phyloP scores from a whole-genome alignment of 2,113 vertebrate species.

The Sylvia atricapilla region DNA sequence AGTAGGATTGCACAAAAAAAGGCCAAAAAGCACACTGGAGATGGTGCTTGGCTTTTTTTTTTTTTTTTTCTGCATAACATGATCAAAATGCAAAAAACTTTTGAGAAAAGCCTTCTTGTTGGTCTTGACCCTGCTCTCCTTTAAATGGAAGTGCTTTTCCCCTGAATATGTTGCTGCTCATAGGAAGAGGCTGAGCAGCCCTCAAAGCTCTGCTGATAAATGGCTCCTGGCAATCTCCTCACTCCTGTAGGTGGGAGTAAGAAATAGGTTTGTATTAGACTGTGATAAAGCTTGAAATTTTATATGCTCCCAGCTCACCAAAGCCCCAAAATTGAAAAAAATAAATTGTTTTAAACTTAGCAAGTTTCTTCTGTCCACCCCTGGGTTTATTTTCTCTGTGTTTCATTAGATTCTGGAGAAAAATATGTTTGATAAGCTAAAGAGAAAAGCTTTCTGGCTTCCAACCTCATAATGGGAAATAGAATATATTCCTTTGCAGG shows the following conservation, averaged over 20 bases:
- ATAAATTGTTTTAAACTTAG: background rate
- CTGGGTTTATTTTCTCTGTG: background rate
- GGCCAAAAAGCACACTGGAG: background rate
- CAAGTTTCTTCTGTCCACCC: background rate
- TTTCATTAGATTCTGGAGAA: background rate
- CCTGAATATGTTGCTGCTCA: background rate
- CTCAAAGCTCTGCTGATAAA: background rate
- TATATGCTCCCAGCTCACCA: background rate
- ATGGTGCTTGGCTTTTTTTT: background rate
- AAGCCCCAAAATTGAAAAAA: background rate
- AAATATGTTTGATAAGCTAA: background rate
- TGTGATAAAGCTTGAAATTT: background rate
- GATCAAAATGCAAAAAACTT: background rate
- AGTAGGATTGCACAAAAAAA: background rate
- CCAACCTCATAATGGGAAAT: background rate
- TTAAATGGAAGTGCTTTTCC: background rate
- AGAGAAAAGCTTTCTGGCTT: background rate
- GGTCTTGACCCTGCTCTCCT: background rate
- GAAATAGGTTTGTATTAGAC: background rate
- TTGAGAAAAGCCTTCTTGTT: background rate
- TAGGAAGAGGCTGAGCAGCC: background rate
- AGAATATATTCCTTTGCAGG: background rate
- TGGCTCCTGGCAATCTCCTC: background rate
- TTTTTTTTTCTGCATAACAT: background rate
- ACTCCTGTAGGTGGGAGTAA: background rate